A percentile compares a stretch with the other conserved stretches of the same genome.
Conservation (phyloP, 2,113 vertebrate species). For the Cyprinodon brontotheroides region DNA sequence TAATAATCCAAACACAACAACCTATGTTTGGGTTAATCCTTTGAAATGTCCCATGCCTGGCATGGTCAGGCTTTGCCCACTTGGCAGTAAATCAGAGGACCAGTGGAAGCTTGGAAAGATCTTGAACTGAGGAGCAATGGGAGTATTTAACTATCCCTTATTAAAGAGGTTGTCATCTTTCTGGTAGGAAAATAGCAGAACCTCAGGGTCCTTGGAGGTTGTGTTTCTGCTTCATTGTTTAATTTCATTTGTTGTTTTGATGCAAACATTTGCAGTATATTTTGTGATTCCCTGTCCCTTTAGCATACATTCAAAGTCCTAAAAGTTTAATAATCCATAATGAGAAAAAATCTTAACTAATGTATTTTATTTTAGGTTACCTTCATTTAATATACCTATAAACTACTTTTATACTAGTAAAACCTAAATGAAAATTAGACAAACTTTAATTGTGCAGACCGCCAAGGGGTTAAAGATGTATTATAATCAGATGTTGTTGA, state of each 20-base stretch:
- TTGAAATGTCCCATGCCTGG: constrained; percentile 47
- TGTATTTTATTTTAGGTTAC: no score
- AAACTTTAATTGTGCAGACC: no score
- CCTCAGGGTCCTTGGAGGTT: neutral
- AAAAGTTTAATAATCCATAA: no score
- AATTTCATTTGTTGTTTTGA: neutral
- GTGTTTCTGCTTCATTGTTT: neutral
- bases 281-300: no score
- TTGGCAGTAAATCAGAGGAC: constrained; percentile 51
- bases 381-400: no score
- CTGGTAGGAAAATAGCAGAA: no score
- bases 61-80: constrained; percentile 24
- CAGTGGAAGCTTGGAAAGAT: constrained; percentile 48
- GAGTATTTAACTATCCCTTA: constrained; percentile 32
- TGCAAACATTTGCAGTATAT: neutral
- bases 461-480: no score
- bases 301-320: no score
- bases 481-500: no score
- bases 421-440: no score
- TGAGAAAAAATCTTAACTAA: no score
- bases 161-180: constrained; percentile 3
- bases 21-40: constrained; percentile 43
- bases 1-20: constrained; percentile 17
- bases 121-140: constrained; percentile 43
- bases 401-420: no score